Base-by-base conservation (phyloP, 2,797 vertebrate genomes). In the Coreius guichenoti region DNA sequence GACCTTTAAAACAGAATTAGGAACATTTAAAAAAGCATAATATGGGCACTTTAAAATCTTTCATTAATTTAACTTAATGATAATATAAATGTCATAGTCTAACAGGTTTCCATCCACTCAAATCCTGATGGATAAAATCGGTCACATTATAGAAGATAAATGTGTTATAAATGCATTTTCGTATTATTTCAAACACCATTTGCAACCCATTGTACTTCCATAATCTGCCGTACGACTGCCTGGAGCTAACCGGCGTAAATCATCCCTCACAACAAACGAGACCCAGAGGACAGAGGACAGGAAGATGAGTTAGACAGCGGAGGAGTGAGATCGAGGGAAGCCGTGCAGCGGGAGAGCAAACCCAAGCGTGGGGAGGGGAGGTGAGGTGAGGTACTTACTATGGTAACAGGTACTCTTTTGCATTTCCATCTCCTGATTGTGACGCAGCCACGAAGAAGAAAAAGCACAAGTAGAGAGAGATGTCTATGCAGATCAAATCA, bases 321-420 rank as follows among this genome's bases (percentile, higher is more conserved):
- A 90, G 90, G 92, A 93, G 92, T 94, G 94, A 92, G 91, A 90
- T 80, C 91, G 90, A 88, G 88, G 89, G 90, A 95, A 93, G 95
- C 95, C 92, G 96, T 97, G 97, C 97, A 92, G 81, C 86, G 81
- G 90, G 88, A 79, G 39, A 86, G 88, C 89, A 84, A 88, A 92
- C 88, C 90, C 88, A 88, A 89, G 90, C 86, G 70, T 92, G 92
- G 90, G 81, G 90, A 89, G 33, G 33, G 39, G 8, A 43, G 39
- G 39, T 9, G 39, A 43, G 39, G 85, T 83, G 89, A 88, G 90
- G 93, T 99, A 99, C 98, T 99, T 99, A 99, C 98, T 99, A 99
- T 95, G 98, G 98, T 92, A 99, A 98, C 96, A 99, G 98, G 98
- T 98, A 98, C 95, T 99, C 98, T 98, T 96, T 99, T 96, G 97